Evolutionary conservation across 2,888 invertebrate species (phyloP).

Genomic region (Merodon equestris): DNA sequence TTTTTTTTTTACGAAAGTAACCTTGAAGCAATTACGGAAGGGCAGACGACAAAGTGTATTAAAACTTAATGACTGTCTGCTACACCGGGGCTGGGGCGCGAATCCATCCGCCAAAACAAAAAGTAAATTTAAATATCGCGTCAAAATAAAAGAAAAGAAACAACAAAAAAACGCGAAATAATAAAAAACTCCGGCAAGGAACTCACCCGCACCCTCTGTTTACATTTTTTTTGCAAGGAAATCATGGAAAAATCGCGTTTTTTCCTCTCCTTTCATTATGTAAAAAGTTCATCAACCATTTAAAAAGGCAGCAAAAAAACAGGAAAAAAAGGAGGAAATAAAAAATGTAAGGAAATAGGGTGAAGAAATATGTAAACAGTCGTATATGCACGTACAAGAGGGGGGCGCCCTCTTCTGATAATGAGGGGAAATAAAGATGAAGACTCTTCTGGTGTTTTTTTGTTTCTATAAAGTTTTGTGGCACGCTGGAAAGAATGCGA

Average conservation of each 20-base stretch:
- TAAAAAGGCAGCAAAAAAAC: conserved; percentile 34
- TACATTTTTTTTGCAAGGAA: conserved; percentile 60
- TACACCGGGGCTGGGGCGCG: conserved; percentile 4
- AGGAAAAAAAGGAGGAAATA: conserved; percentile 25
- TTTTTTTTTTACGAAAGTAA: conserved; percentile 36
- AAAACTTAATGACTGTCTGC: conserved; percentile 68
- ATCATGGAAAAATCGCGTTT: conserved; percentile 56
- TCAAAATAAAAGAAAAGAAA: conserved; percentile 63
- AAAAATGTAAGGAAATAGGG: conserved; percentile 64
- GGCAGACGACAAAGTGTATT: conserved; percentile 61
- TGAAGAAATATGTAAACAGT: conserved; percentile 63
- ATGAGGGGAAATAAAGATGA: conserved; percentile 68
- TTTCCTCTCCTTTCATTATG: conserved; percentile 61
- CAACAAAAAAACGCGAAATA: no score
- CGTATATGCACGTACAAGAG: conserved; percentile 59
- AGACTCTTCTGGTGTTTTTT: conserved; percentile 41
- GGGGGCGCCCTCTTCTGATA: conserved; percentile 60
- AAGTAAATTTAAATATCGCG: conserved; percentile 67
- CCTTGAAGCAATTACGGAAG: conserved; percentile 66
- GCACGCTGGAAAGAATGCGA: conserved; percentile 63
- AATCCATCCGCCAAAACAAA: conserved; percentile 60
- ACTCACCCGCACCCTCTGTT: conserved; percentile 59
- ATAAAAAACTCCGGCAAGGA: conserved; percentile 30
- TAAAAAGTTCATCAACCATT: conserved; percentile 69
- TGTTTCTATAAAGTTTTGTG: conserved; percentile 50